phyloP scores from a whole-genome alignment of 2,888 invertebrate species.

The Diaphora mendica region DNA sequence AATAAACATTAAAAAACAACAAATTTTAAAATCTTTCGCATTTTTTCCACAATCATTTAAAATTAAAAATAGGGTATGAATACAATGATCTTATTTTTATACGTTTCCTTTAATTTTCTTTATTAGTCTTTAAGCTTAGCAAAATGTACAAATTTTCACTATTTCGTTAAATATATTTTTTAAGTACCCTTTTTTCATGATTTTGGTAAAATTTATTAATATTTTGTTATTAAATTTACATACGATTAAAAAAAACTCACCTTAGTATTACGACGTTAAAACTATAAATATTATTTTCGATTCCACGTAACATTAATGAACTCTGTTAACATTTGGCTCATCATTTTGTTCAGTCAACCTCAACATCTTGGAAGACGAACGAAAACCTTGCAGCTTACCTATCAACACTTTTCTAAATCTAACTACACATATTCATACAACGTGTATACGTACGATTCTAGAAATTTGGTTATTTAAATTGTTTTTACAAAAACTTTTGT shows the following conservation, averaged over 20 bases:
- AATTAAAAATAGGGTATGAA: constrained; percentile 31
- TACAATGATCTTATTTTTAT: neutral
- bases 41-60: constrained; percentile 16
- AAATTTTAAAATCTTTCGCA: constrained; percentile 44
- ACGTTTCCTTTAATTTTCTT: neutral
- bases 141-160: constrained; percentile 62
- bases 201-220: constrained; percentile 61
- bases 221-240: constrained; percentile 27
- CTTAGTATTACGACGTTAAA: constrained; percentile 49
- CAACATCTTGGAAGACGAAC: constrained; percentile 79
- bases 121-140: constrained; percentile 60
- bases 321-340: constrained; percentile 72
- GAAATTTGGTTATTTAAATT: constrained; percentile 34
- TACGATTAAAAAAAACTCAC: constrained; percentile 52
- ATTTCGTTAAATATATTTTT: constrained; percentile 56
- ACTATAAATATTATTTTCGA: constrained; percentile 61
- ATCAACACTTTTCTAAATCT: constrained; percentile 56
- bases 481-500: constrained; percentile 54
- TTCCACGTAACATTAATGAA: constrained; percentile 72
- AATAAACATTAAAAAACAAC: neutral
- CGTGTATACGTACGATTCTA: constrained; percentile 69
- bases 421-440: constrained; percentile 65
- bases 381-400: constrained; percentile 51
- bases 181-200: constrained; percentile 70
- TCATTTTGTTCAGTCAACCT: constrained; percentile 75